Percentiles rank a stretch among this genome's conserved stretches.
Conservation (phyloP, 2,888 invertebrate genomes). For the Nowickia ferox region DNA sequence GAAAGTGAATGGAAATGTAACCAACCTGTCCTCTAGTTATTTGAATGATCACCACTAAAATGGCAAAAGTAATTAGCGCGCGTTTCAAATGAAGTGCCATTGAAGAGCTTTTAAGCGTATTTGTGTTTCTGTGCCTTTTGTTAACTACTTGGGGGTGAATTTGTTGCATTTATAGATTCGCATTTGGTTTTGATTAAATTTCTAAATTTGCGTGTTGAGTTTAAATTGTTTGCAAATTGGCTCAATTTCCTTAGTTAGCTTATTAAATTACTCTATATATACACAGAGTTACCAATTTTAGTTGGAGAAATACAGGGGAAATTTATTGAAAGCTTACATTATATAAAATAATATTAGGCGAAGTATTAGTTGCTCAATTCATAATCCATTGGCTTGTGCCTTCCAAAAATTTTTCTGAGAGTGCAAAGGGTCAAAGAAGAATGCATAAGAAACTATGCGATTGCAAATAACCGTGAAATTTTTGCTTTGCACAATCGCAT, state of each 20-base stretch:
- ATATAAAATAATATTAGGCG: too few relatives aligned
- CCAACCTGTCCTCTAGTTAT: conserved; percentile 67
- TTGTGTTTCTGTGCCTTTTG: background rate
- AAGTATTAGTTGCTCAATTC: too few relatives aligned
- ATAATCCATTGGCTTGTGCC: too few relatives aligned
- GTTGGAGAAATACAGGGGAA: background rate
- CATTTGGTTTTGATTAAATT: conserved; percentile 13
- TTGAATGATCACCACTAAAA: conserved; percentile 48
- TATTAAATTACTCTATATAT: conserved; percentile 25
- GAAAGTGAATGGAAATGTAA: conserved; percentile 6
- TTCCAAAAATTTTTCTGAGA: too few relatives aligned
- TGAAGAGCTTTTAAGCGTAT: conserved; percentile 5
- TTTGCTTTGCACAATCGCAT: too few relatives aligned
- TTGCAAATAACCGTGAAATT: too few relatives aligned
- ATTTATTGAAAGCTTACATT: background rate
- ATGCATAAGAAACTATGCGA: too few relatives aligned
- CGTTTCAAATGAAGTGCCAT: conserved; percentile 64
- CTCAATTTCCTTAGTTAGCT: conserved; percentile 28
- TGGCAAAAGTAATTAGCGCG: conserved; percentile 53
- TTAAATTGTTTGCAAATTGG: conserved; percentile 64
- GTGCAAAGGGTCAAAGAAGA: too few relatives aligned
- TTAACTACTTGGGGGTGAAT: conserved; percentile 1
- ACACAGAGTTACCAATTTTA: conserved; percentile 17
- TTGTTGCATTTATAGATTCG: conserved; percentile 59
- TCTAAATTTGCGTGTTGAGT: conserved; percentile 53